Base-by-base conservation (phyloP, 2,888 invertebrate genomes). In the Tanypteryx hageni region DNA sequence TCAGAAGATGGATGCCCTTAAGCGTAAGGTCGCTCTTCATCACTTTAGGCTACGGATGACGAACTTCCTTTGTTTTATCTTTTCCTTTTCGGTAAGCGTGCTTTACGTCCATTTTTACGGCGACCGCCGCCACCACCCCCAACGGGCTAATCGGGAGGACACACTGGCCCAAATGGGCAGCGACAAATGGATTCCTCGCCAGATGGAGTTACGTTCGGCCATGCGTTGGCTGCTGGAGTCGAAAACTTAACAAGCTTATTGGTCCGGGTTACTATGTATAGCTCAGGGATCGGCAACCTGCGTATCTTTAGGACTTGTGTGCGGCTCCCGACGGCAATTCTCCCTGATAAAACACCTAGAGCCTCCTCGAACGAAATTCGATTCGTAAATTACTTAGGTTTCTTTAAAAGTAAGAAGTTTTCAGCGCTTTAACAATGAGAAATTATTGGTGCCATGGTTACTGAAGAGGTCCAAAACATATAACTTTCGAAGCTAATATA, bases 1-100 rank as follows among this genome's bases (percentile, higher is more conserved):
- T 89, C 61, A 89, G 89, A 89, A 89, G 89, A 89, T 89, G 89
- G 89, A 89, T 89, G 89, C 64, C 89, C 89, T 64, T 44, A 44
- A 86, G 64, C 64, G 61, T 89, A 89, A 89, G 89, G 89, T 89
- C 76, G 76, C 22, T 76, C 76, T 76, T 76, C 64, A 89, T 89
- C 89, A 89, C 64, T 89, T 89, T 86, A 44, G 89, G 89, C 64
- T 31, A 89, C 89, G 89, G 64, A 89, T 89, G 89, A 89, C 89
- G 89, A 64, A 89, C 89, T 64, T 89, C 44, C 89, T 18, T 89
- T 64, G 61, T 31, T 89, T 64, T 44, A 27, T 64, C 31, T 44
- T 64, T 44, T 64, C 56, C 31, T 89, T 31, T 89, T 89, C 64
- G 31, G 64, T 64, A 44, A 61, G 68, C n/a, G 64, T 44, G 64